Evolutionary conservation across 2,888 invertebrate species (phyloP).

Genomic region (Allophyes oxyacanthae): DNA sequence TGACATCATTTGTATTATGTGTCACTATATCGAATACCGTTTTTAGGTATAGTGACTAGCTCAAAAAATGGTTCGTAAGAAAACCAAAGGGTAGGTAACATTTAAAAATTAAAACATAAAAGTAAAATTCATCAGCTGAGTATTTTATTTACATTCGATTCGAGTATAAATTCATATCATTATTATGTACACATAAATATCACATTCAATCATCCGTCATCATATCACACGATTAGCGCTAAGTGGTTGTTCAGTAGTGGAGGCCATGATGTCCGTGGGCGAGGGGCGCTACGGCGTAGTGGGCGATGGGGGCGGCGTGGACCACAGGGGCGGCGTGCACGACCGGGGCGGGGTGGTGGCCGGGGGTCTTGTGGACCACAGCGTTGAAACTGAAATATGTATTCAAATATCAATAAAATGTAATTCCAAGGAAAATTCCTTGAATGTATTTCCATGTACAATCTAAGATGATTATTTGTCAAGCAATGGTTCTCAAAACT

Average conservation of each 20-base stretch:
- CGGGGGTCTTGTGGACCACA: constrained; percentile 83
- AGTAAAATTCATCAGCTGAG: constrained; percentile 83
- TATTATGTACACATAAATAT: constrained; percentile 87
- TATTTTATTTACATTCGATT: constrained; percentile 85
- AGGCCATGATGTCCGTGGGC: constrained; percentile 83
- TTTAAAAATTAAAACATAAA: constrained; percentile 49
- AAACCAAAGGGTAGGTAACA: too few relatives aligned
- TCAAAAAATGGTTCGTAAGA: too few relatives aligned
- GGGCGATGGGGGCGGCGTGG: constrained; percentile 73
- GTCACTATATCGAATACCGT: too few relatives aligned
- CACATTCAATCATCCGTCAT: constrained; percentile 85
- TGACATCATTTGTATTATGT: too few relatives aligned
- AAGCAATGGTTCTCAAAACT: background rate
- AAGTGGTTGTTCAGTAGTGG: constrained; percentile 77
- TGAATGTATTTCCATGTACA: background rate
- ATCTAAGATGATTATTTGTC: too few relatives aligned
- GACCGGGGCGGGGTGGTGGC: constrained; percentile 80
- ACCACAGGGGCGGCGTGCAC: constrained; percentile 76
- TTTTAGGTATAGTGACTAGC: too few relatives aligned
- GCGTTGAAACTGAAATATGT: constrained; percentile 84
- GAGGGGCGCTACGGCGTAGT: constrained; percentile 67
- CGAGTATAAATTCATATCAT: constrained; percentile 78
- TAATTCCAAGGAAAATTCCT: too few relatives aligned
- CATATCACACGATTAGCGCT: constrained; percentile 71
- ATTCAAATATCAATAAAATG: constrained; percentile 1